Evolutionary conservation across 92 coral and sea anemone genomes (phyloP).

Genomic region (Zoanthus solanderi): DNA sequence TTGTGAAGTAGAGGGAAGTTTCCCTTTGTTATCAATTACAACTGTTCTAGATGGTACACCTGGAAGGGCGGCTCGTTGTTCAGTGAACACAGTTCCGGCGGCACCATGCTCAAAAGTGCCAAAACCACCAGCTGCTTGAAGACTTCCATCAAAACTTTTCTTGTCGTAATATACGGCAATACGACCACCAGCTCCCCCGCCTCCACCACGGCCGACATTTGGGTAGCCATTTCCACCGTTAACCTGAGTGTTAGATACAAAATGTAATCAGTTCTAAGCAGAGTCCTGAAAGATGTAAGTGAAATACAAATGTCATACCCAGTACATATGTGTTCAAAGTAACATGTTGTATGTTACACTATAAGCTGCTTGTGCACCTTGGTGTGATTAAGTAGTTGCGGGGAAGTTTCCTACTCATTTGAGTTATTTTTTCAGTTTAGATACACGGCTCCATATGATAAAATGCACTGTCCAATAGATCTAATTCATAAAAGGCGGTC

Average conservation of each 20-base stretch:
- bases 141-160: slow-evolving; percentile 60
- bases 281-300: neutral
- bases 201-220: slow-evolving; percentile 64
- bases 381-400: too few species aligned
- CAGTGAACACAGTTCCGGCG: slow-evolving; percentile 73
- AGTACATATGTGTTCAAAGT: too few species aligned
- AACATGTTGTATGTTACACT: too few species aligned
- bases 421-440: too few species aligned
- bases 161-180: slow-evolving; percentile 72
- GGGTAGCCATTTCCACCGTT: slow-evolving; percentile 72
- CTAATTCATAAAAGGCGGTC: too few species aligned
- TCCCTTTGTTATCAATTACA: slow-evolving; percentile 60
- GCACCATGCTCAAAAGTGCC: slow-evolving; percentile 71
- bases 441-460: too few species aligned
- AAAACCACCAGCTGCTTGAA: slow-evolving; percentile 72
- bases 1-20: slow-evolving; percentile 56
- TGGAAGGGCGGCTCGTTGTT: slow-evolving; percentile 32
- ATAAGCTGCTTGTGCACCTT: too few species aligned
- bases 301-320: too few species aligned
- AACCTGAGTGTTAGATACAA: slow-evolving; percentile 40
- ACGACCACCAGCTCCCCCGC: slow-evolving; percentile 82
- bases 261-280: neutral
- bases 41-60: slow-evolving; percentile 36
- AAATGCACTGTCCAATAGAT: too few species aligned
- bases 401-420: too few species aligned